Conservation (phyloP, 2,113 vertebrate species). For the Cyprinodon tularosa region DNA sequence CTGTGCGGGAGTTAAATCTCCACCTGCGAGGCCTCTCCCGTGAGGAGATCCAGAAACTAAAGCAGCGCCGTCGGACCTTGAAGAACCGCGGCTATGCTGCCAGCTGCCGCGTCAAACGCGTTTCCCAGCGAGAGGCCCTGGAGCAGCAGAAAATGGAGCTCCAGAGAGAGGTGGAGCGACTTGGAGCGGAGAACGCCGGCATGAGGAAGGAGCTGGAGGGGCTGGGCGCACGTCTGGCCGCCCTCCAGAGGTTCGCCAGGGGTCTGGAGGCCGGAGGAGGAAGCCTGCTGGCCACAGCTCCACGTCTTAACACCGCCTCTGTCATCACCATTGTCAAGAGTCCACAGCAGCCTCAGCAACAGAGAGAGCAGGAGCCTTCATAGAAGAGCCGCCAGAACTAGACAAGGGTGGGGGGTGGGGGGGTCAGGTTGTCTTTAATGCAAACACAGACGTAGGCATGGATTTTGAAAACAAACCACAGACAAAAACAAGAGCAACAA, state of each 20-base stretch:
- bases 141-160: conserved; percentile 98
- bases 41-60: conserved; percentile 96
- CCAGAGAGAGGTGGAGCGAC: conserved; percentile 95
- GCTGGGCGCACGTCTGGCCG: conserved; percentile 93
- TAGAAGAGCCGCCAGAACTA: conserved; percentile 62
- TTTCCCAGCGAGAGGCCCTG: conserved; percentile 97
- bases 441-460: conserved; percentile 51
- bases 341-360: conserved; percentile 81
- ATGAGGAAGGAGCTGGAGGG: conserved; percentile 98
- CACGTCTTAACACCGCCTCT: conserved; percentile 89
- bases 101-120: conserved; percentile 96
- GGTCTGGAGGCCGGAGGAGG: conserved; percentile 88
- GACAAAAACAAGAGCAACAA: conserved; percentile 27
- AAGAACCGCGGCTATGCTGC: conserved; percentile 97
- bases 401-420: conserved; percentile 11
- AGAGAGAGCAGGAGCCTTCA: conserved; percentile 79
- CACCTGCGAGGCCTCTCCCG: conserved; percentile 95
- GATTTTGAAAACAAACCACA: conserved; percentile 17
- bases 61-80: conserved; percentile 94
- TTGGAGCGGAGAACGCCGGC: conserved; percentile 95
- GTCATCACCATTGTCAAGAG: conserved; percentile 96
- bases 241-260: conserved; percentile 95
- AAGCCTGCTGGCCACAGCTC: conserved; percentile 85
- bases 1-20: conserved; percentile 96
- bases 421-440: conserved; percentile 38